Evolutionary conservation across 2,797 vertebrate species (phyloP), one percentile per base, ranked within the genome.

Genomic region (Hemibagrus guttatus): DNA sequence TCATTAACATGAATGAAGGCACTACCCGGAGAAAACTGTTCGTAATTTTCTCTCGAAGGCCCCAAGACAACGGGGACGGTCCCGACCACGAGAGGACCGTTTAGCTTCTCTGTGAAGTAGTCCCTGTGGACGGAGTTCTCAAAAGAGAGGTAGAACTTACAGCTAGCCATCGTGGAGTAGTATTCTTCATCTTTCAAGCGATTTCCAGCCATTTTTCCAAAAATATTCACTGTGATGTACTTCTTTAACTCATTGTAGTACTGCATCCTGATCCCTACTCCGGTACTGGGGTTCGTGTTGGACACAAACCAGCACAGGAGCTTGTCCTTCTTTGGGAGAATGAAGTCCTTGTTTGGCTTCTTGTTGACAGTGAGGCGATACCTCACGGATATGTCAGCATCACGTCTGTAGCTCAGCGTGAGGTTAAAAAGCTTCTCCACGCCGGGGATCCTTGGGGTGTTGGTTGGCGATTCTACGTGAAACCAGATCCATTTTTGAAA

Each of bases 401-500:
- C 96, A 0, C 94, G 94, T 68, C 96, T 95, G 12, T 97, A 97
- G 81, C 94, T 97, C 87, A 97, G 90, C 39, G 96, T 97, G 88
- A 97, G 90, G 87, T 98, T 98, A 88, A 98, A 98, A 35, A 98
- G 94, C 58, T 96, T 93, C 69, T 97, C 94, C 14, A 97, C 93
- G 23, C 96, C 97, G 75, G 90, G 94, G 87, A 96, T 96, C 66
- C 92, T 96, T 1, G 90, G 92, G 0, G 95, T 96, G 63, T 96
- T 96, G 35, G 93, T 95, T 26, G 96, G 97, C 6, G 96, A 95
- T 91, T 97, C 97, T 86, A 96, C 81, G 85, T 97, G 96, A 90
- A 97, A 95, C 96, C 97, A 97, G 89, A 98, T 96, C 97, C 97
- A 98, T 86, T 94, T 97, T 92, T 98, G 97, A 91, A 97, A 96